These are phyloP conservation scores for Myiopsitta monachus DNA, from an alignment of 2,113 vertebrate genomes.

Conservation along the genomic window DNA sequence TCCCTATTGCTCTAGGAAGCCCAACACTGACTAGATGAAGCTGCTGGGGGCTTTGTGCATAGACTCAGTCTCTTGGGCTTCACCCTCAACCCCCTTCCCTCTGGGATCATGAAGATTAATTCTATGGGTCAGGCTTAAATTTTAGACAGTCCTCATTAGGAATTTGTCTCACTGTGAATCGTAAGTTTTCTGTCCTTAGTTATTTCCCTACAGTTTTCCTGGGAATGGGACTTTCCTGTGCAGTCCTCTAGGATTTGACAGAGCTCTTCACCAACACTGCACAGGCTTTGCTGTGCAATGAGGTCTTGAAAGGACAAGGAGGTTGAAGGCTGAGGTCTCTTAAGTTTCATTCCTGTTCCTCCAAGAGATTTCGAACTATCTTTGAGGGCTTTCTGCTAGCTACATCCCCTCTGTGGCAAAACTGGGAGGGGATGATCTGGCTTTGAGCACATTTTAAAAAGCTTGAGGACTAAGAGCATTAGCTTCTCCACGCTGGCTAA, in stretches of 20 bases:
- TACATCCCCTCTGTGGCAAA: slow-evolving; percentile 27
- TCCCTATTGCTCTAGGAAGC: neutral
- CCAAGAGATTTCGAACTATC: neutral
- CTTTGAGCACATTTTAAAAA: slow-evolving; percentile 52
- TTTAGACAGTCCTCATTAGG: neutral
- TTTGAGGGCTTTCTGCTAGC: slow-evolving; percentile 29
- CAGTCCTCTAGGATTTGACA: neutral
- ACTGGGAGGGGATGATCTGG: slow-evolving; percentile 59
- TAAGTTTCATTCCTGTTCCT: neutral
- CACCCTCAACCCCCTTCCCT: neutral
- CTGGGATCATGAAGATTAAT: neutral
- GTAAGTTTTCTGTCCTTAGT: neutral
- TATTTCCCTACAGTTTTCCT: neutral
- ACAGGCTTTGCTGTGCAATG: neutral
- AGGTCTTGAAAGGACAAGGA: neutral
- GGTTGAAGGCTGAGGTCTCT: neutral
- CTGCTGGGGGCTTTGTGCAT: neutral
- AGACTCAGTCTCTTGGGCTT: neutral
- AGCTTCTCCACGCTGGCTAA: slow-evolving; percentile 50
- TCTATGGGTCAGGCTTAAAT: neutral
- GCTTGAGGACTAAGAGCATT: slow-evolving; percentile 68
- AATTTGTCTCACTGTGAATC: neutral
- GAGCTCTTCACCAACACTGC: neutral
- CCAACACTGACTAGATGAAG: neutral
- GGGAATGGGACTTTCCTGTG: neutral